Conservation (phyloP, 2,797 vertebrate genomes). For the Paratrypauchen microcephalus region DNA sequence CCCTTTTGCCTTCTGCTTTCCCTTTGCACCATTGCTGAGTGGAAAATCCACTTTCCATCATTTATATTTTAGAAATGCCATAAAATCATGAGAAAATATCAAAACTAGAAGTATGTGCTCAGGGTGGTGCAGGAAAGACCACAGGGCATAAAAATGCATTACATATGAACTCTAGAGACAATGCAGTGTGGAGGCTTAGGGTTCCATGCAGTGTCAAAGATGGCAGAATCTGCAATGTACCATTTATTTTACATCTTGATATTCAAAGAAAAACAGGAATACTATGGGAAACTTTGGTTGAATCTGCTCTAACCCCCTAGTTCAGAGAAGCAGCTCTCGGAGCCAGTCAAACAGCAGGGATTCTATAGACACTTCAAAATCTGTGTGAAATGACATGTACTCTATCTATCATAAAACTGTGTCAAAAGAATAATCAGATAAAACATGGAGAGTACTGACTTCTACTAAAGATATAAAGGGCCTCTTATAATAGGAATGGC, state of each 20-base stretch:
- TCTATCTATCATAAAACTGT: neutral
- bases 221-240: neutral
- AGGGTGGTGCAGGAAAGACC: neutral
- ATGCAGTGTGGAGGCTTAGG: no score
- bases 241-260: neutral
- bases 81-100: slow-evolving; percentile 25
- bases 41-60: slow-evolving; percentile 30
- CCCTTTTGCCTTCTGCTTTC: slow-evolving; percentile 19
- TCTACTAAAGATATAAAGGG: neutral
- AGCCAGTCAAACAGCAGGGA: neutral
- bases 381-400: neutral
- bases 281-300: neutral
- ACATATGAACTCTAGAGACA: neutral
- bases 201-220: neutral
- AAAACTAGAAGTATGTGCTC: neutral
- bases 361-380: neutral
- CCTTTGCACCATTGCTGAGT: slow-evolving; percentile 3
- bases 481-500: neutral
- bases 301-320: neutral
- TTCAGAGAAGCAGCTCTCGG: neutral
- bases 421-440: neutral
- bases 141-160: neutral
- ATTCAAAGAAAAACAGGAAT: neutral
- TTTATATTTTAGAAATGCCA: slow-evolving; percentile 30
- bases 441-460: neutral